phyloP scores from a whole-genome alignment of 2,797 vertebrate genomes.

The Alca torda region DNA sequence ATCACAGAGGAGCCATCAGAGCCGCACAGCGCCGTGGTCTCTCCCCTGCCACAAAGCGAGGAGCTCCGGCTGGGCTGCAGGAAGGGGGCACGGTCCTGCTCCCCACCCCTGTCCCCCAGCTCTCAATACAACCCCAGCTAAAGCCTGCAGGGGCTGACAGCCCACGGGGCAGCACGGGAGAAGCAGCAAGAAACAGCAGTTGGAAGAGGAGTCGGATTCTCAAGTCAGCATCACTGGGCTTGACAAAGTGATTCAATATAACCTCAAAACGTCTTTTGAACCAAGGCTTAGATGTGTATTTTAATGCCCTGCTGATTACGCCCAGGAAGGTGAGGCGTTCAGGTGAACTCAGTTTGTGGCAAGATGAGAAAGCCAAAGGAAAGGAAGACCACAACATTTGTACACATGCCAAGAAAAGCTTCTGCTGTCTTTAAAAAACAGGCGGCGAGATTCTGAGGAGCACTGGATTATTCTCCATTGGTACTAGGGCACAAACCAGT shows the following conservation, averaged over 20 bases:
- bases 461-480: background rate
- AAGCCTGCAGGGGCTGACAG: background rate
- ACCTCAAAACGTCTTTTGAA: background rate
- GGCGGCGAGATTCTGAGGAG: background rate
- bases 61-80: background rate
- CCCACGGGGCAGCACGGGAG: accelerated
- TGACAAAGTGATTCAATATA: background rate
- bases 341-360: background rate
- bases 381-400: background rate
- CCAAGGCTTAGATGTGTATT: background rate
- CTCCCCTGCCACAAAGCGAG: accelerated
- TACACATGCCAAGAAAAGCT: background rate
- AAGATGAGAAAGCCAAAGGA: background rate
- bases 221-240: background rate
- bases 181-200: background rate
- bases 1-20: background rate
- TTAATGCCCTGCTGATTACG: background rate
- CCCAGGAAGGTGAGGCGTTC: background rate
- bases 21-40: accelerated
- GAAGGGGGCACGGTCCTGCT: background rate
- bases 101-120: background rate
- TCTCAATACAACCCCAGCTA: background rate
- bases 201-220: background rate
- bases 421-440: background rate
- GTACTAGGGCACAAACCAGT: background rate